Evolutionary conservation across 2,888 invertebrate species (phyloP), one percentile per base, ranked within the genome.

Genomic region (Minunthozetes semirufus): DNA sequence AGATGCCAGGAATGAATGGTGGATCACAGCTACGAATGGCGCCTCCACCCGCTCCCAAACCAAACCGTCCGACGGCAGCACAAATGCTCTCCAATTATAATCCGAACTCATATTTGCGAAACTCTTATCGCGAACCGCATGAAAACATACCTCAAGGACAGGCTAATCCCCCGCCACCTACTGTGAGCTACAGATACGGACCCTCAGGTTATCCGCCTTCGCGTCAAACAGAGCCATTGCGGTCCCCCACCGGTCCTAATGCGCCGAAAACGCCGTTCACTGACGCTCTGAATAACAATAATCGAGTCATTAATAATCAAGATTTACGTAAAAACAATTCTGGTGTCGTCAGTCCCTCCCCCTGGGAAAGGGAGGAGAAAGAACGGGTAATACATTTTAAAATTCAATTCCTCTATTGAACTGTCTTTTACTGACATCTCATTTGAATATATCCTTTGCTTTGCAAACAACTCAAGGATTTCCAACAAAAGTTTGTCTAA

Each of bases 361-460:
- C 94, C 0, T 95, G 95, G 95, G 93, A 94, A 81, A 86, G 94
- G 33, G 95, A 95, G 85, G 94, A 94, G 83, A 89, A 91, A 80
- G 95, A 95, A 85, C 89, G 90, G 79, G 88, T 85, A 81, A 78
- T 77, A 61, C 22, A 25, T 61, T 46, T 29, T 42, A 22, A 25
- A 22, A 25, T n/a, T 59, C 42, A 50, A 61, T 48, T 25, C 22
- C 27, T 22, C 19, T 6, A 4, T 33, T 63, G 8, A 29, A 38
- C 2, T 66, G n/a, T 42, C 17, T 61, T 73, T 73, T 42, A 17
- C 17, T 29, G 56, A 42, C 29, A 73, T 33, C 38, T n/a, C 0
- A n/a, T 27, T 48, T 5, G 46, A 1, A 1, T 61, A 29, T 19
- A 15, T 19, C 22, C 8, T 22, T 38, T 17, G 59, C 42, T 29